These are phyloP conservation scores for Acinonyx jubatus DNA, from an alignment of 2,113 vertebrate species.

Conservation along the genomic window DNA sequence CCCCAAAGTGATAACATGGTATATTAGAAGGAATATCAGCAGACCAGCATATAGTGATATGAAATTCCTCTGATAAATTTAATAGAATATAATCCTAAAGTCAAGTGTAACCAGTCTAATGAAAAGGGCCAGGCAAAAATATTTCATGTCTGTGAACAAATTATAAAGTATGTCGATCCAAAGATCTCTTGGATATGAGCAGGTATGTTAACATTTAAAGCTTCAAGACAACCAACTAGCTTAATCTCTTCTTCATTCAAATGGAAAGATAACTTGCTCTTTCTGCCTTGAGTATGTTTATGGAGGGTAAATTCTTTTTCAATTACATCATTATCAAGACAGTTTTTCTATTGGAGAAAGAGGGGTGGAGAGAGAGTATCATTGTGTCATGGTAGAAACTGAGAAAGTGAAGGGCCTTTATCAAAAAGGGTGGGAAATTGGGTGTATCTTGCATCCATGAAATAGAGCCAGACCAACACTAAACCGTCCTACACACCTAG, in stretches of 20 bases:
- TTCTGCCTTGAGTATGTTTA: neutral
- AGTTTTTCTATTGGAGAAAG: neutral
- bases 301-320: neutral
- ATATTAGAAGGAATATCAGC: neutral
- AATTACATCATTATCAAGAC: neutral
- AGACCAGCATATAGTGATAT: accelerated
- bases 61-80: neutral
- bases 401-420: neutral
- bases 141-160: neutral
- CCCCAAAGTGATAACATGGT: neutral
- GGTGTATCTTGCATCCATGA: too few species aligned
- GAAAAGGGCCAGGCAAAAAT: neutral
- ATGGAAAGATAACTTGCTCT: neutral
- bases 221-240: neutral
- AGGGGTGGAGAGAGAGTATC: neutral
- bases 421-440: neutral
- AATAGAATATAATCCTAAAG: neutral
- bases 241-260: neutral
- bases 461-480: too few species aligned
- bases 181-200: neutral
- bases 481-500: too few species aligned
- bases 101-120: neutral
- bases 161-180: neutral
- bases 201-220: neutral
- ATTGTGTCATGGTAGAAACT: neutral